Percentiles rank a stretch among this genome's conserved stretches.
Conservation (phyloP, 1,140 invertebrate species). For the Neotoxoptera formosana region DNA sequence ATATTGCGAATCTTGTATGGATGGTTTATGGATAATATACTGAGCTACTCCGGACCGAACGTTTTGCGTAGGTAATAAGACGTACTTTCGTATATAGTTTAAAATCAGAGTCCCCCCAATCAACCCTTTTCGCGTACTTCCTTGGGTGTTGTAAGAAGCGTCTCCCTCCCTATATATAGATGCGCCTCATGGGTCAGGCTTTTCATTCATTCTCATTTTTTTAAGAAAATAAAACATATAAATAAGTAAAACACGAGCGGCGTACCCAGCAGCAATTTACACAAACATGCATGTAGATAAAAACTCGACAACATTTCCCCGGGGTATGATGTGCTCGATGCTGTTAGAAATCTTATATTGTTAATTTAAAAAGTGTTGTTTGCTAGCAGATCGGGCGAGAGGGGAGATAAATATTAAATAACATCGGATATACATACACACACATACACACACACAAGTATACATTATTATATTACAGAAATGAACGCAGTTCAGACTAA, state of each 20-base stretch:
- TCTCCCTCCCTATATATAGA: not conserved
- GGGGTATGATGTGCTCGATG: not conserved
- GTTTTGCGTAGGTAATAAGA: too few relatives aligned
- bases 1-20: too few relatives aligned
- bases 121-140: not conserved
- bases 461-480: not conserved
- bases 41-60: too few relatives aligned
- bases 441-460: not conserved
- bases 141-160: not conserved
- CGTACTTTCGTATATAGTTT: not conserved
- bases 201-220: not conserved
- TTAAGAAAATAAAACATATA: not conserved
- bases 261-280: not conserved
- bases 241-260: not conserved
- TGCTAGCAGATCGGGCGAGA: not conserved
- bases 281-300: not conserved
- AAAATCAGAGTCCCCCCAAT: not conserved
- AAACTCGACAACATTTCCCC: constrained; percentile 6
- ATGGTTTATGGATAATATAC: too few relatives aligned
- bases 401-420: constrained; percentile 38
- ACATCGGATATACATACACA: not conserved
- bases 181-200: not conserved
- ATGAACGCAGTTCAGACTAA: constrained; percentile 5
- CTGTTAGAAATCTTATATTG: not conserved
- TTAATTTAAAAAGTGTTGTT: constrained; percentile 18